Percentiles rank a stretch among this genome's conserved stretches.
Evolutionary conservation across 2,888 invertebrate species (phyloP).

Genomic region (Mimachlamys varia): DNA sequence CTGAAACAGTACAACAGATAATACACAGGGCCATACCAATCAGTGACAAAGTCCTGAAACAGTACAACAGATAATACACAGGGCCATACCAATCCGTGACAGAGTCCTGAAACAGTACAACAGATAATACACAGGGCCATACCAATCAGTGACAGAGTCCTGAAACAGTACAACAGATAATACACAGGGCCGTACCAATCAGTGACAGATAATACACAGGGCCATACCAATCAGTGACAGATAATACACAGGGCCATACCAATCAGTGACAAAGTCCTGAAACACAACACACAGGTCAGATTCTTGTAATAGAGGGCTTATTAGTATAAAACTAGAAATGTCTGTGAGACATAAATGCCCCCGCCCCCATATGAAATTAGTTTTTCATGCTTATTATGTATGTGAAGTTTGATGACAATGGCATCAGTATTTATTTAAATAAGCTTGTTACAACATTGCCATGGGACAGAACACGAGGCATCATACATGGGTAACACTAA

Average conservation of each 20-base stretch:
- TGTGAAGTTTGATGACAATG: no score
- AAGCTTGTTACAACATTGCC: no score
- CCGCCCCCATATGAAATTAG: no score
- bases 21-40: conserved; percentile 80
- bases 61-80: conserved; percentile 80
- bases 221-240: conserved; percentile 79
- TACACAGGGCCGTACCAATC: conserved; percentile 79
- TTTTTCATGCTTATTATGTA: no score
- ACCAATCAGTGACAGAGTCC: conserved; percentile 80
- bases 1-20: conserved; percentile 75
- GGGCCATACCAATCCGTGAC: conserved; percentile 78
- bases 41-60: conserved; percentile 79
- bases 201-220: conserved; percentile 80
- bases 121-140: conserved; percentile 79
- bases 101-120: conserved; percentile 78
- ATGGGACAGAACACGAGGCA: no score
- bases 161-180: conserved; percentile 76
- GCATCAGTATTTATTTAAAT: no score
- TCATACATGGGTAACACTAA: no score
- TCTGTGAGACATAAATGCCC: no score
- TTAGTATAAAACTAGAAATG: no score
- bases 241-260: conserved; percentile 80
- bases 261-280: conserved; percentile 79
- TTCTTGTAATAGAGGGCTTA: no score
- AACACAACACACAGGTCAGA: background rate